Evolutionary conservation across 2,113 vertebrate species (phyloP).

Genomic region (Ornithorhynchus anatinus): DNA sequence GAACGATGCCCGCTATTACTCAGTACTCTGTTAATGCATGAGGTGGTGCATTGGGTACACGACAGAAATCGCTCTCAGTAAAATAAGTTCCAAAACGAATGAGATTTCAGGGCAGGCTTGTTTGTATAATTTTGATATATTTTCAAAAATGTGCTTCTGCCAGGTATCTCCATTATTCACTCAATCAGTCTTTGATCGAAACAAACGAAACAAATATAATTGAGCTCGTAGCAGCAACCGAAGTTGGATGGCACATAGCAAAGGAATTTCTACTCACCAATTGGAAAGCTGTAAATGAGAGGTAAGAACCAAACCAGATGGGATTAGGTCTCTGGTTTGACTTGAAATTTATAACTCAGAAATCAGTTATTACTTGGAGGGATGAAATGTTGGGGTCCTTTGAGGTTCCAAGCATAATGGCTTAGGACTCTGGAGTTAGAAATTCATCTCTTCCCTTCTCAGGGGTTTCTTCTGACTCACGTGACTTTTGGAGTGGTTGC

Average conservation of each 20-base stretch:
- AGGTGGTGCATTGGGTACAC: too few species aligned
- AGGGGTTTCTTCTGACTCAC: neutral
- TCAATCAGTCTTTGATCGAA: constrained; percentile 23
- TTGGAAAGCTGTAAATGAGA: constrained; percentile 63
- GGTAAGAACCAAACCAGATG: constrained; percentile 37
- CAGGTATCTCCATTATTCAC: constrained; percentile 70
- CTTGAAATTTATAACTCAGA: too few species aligned
- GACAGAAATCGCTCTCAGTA: too few species aligned
- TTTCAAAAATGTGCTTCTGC: constrained; percentile 32
- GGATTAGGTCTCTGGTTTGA: neutral
- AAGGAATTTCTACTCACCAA: constrained; percentile 75
- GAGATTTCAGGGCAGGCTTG: too few species aligned
- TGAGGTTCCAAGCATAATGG: too few species aligned
- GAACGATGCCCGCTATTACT: too few species aligned
- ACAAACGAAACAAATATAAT: constrained; percentile 44
- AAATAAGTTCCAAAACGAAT: too few species aligned
- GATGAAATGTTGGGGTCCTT: too few species aligned
- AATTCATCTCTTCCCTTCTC: neutral
- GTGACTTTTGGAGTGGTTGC: neutral
- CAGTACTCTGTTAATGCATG: too few species aligned
- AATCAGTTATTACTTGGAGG: too few species aligned
- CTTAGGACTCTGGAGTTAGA: too few species aligned
- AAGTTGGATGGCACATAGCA: constrained; percentile 64
- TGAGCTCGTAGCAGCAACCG: constrained; percentile 40
- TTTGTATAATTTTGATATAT: too few species aligned